Evolutionary conservation across 2,113 vertebrate species (phyloP).

Genomic region (Pluvianellus socialis): DNA sequence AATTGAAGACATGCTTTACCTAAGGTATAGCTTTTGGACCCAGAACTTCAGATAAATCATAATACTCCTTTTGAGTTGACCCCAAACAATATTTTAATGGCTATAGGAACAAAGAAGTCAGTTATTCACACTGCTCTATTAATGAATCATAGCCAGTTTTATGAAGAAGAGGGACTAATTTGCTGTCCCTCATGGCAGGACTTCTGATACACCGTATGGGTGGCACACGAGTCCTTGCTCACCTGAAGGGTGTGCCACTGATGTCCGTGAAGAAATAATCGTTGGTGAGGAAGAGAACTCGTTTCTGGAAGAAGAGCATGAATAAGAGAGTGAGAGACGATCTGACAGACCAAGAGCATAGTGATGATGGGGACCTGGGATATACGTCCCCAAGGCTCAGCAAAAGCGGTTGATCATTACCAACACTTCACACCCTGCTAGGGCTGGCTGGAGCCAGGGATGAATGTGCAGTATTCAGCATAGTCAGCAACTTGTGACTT

Average conservation of each 20-base stretch:
- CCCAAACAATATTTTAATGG: neutral
- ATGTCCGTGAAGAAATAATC: conserved; percentile 95
- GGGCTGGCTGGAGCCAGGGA: neutral
- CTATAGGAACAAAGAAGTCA: neutral
- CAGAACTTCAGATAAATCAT: neutral
- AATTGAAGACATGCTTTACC: neutral
- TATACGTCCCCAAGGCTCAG: neutral
- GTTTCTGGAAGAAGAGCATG: conserved; percentile 73
- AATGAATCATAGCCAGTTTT: neutral
- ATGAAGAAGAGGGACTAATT: neutral
- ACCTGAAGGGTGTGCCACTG: conserved; percentile 96
- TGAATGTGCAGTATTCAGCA: neutral
- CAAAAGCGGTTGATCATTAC: neutral
- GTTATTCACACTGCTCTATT: neutral
- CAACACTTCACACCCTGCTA: neutral
- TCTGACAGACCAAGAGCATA: neutral
- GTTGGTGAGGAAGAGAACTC: conserved; percentile 91
- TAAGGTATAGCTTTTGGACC: neutral
- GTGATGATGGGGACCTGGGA: neutral
- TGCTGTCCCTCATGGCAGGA: neutral
- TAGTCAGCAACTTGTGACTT: neutral
- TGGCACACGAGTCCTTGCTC: neutral
- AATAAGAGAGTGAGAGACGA: neutral
- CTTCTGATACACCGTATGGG: neutral
- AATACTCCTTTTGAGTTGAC: neutral